Conservation (phyloP, 2,797 vertebrate genomes). For the Paedocypris micromegethes region DNA sequence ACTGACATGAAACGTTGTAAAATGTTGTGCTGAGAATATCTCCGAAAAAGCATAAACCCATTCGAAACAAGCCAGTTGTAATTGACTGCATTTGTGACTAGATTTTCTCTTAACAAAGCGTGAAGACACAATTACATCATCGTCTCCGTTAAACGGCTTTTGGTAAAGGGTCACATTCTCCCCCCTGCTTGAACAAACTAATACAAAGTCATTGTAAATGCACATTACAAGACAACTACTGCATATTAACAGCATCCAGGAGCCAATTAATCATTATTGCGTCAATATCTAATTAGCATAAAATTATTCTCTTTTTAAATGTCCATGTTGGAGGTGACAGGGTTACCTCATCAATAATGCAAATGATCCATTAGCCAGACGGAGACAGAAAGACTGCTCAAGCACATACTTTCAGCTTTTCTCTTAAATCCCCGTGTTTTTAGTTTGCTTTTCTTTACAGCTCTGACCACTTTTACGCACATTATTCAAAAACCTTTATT, state of each 20-base stretch:
- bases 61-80: too few species aligned
- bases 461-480: too few species aligned
- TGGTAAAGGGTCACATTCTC: conserved; percentile 72
- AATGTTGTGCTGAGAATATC: too few species aligned
- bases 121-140: not conserved
- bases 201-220: conserved; percentile 98
- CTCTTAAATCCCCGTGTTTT: too few species aligned
- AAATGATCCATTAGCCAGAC: conserved; percentile 87
- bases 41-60: too few species aligned
- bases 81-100: too few species aligned
- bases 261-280: conserved; percentile 99
- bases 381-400: conserved; percentile 55
- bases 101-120: too few species aligned
- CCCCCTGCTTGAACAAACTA: conserved; percentile 90
- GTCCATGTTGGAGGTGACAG: conserved; percentile 93
- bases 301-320: conserved; percentile 99
- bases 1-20: too few species aligned
- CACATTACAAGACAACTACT: conserved; percentile 91
- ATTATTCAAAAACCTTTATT: too few species aligned
- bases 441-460: too few species aligned
- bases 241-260: conserved; percentile 96
- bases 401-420: conserved; percentile 20
- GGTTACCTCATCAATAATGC: conserved; percentile 99
- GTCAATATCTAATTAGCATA: conserved; percentile 99
- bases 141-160: conserved; percentile 59